Evolutionary conservation across 2,888 invertebrate species (phyloP).

Genomic region (Spilarctia lutea): DNA sequence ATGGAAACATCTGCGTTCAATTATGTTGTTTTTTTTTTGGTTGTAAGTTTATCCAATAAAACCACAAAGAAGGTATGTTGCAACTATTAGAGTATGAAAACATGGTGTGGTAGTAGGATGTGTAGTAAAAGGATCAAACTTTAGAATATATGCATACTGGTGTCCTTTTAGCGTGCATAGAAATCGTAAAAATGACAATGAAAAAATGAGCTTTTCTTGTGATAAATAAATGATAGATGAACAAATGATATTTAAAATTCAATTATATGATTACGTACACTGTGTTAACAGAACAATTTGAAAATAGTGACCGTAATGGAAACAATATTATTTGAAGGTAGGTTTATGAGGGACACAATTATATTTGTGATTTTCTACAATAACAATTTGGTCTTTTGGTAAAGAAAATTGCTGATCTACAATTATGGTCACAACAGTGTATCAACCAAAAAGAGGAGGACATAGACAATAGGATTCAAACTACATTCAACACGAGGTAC

Average conservation of each 20-base stretch:
- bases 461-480: slow-evolving; percentile 44
- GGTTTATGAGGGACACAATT: neutral
- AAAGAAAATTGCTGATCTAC: slow-evolving; percentile 22
- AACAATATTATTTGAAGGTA: neutral
- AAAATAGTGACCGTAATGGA: neutral
- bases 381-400: neutral
- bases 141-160: slow-evolving; percentile 32
- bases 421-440: slow-evolving; percentile 26
- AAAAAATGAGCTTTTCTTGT: too few relatives aligned
- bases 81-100: neutral
- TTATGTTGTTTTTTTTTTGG: neutral
- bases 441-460: slow-evolving; percentile 39
- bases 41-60: neutral
- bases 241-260: neutral
- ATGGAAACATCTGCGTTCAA: neutral
- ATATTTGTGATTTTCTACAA: slow-evolving; percentile 2
- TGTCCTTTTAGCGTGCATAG: slow-evolving; percentile 27
- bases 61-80: neutral
- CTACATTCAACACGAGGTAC: slow-evolving; percentile 42
- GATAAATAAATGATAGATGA: slow-evolving; percentile 23
- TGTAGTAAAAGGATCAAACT: neutral
- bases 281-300: neutral
- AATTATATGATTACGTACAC: neutral
- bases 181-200: slow-evolving; percentile 27
- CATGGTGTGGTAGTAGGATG: neutral